Conservation (phyloP, 2,113 vertebrate genomes). For the Lamprologus speciosus region DNA sequence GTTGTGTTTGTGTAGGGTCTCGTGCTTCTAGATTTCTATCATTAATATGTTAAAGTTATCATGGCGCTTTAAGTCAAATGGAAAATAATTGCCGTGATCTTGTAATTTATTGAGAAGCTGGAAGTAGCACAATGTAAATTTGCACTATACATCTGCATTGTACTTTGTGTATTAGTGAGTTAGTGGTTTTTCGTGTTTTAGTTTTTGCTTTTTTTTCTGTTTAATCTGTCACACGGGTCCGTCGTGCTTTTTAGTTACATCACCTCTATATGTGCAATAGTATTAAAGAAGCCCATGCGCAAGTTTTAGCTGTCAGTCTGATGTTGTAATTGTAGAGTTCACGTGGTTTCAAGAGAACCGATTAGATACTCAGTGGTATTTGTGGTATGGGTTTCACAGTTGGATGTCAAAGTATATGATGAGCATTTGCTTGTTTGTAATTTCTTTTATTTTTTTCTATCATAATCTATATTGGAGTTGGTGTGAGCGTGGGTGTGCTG, state of each 20-base stretch:
- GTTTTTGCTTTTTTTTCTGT: background rate
- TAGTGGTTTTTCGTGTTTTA: background rate
- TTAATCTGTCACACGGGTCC: background rate
- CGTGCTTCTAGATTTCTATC: background rate
- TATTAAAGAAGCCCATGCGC: background rate
- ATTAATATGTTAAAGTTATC: background rate
- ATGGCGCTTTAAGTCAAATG: background rate
- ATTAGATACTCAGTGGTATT: background rate
- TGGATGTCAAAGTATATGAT: background rate
- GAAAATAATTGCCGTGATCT: background rate
- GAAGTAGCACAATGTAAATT: background rate
- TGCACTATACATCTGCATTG: background rate
- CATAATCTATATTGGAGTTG: background rate
- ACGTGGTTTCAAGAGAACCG: background rate
- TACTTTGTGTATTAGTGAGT: background rate
- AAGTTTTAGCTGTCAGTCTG: background rate
- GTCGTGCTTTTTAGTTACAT: background rate
- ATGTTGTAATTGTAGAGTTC: background rate
- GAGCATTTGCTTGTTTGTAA: background rate
- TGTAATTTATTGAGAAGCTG: background rate
- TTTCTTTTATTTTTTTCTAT: background rate
- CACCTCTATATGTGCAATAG: background rate
- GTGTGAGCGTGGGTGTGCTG: background rate
- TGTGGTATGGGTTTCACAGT: background rate
- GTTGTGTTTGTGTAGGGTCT: background rate